Conservation (phyloP, 2,797 vertebrate genomes). For the Agapornis canus region DNA sequence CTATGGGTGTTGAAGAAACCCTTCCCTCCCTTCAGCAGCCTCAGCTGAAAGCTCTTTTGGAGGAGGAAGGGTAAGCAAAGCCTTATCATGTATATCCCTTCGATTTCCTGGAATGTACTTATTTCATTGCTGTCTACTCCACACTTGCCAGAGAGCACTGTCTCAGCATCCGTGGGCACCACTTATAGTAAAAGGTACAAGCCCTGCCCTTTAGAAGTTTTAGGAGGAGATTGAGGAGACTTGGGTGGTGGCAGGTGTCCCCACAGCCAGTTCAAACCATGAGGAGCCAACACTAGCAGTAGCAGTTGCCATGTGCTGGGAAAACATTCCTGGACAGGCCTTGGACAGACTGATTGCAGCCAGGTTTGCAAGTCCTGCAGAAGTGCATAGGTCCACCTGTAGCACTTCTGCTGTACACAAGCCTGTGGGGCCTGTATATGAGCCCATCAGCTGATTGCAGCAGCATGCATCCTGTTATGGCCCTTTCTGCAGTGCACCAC, state of each 20-base stretch:
- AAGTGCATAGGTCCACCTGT: not conserved
- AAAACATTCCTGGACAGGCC: not conserved
- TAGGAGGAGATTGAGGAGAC: not conserved
- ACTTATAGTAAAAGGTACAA: not conserved
- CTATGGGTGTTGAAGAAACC: not conserved
- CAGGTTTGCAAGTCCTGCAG: not conserved
- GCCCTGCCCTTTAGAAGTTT: not conserved
- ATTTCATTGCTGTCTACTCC: not conserved
- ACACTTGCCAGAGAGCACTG: not conserved
- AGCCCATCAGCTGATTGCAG: not conserved
- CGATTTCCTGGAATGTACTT: not conserved
- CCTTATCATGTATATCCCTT: not conserved
- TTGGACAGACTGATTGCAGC: not conserved
- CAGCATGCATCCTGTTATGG: not conserved
- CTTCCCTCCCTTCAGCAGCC: not conserved
- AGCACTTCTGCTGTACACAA: not conserved
- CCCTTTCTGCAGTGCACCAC: not conserved
- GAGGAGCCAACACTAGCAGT: not conserved
- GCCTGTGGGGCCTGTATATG: fast-evolving
- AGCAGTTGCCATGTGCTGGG: not conserved
- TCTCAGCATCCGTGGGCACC: not conserved
- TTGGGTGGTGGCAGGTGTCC: not conserved
- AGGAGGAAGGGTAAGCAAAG: not conserved
- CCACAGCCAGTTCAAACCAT: not conserved
- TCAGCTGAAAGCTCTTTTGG: not conserved